A percentile compares a stretch with the other conserved stretches of the same genome.
Conservation (phyloP, 2,888 invertebrate genomes). For the Sepioteuthis lessoniana region DNA sequence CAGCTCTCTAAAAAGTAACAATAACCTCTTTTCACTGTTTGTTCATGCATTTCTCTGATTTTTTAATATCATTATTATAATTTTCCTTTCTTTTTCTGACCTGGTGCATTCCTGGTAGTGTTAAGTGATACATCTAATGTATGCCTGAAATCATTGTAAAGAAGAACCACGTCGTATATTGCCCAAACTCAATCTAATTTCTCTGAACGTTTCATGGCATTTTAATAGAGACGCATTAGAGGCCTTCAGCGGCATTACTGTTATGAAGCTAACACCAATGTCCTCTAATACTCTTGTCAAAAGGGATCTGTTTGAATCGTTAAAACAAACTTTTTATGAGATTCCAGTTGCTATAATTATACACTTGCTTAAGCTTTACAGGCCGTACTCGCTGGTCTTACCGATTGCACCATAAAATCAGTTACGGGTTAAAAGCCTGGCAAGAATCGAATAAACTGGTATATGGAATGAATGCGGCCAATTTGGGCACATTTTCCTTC, state of each 20-base stretch:
- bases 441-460: background rate
- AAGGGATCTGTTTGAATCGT: conserved; percentile 33
- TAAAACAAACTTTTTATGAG: background rate
- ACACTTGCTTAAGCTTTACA: conserved; percentile 17
- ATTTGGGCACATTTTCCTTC: background rate
- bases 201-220: background rate
- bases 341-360: conserved; percentile 33
- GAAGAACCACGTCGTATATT: background rate
- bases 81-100: background rate
- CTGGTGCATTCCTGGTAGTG: background rate
- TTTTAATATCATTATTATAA: background rate
- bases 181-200: conserved; percentile 23
- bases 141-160: background rate
- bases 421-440: background rate
- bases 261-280: background rate
- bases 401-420: background rate
- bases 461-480: background rate
- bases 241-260: background rate
- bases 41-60: background rate
- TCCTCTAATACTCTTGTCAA: background rate
- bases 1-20: background rate
- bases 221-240: conserved; percentile 20
- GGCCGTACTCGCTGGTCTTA: conserved; percentile 6
- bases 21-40: conserved; percentile 16
- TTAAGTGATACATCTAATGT: background rate